Conservation (phyloP, 2,113 vertebrate species). For the Lepus europaeus region DNA sequence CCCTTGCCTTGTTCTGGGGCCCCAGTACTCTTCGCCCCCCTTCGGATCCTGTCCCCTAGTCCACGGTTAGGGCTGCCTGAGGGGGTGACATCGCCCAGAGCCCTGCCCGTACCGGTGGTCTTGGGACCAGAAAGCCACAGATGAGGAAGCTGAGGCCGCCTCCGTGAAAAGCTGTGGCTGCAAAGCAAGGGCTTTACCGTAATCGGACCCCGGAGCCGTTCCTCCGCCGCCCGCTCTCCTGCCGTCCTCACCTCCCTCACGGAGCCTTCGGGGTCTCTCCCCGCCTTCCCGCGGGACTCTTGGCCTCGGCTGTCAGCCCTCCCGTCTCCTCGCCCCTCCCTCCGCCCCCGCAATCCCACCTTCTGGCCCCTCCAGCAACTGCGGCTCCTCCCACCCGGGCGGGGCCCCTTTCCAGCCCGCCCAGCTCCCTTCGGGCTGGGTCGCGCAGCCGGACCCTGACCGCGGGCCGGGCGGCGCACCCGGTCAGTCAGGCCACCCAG, state of each 20-base stretch:
- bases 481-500: not conserved
- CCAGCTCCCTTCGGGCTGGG: not conserved
- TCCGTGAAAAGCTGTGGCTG: not conserved
- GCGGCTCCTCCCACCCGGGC: not conserved
- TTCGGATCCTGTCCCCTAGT: not conserved
- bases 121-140: not conserved
- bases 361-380: not conserved
- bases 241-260: not conserved
- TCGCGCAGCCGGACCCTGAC: not conserved
- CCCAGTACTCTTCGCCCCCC: not conserved
- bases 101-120: not conserved
- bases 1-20: not conserved
- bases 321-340: not conserved
- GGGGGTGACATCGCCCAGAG: not conserved
- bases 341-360: not conserved
- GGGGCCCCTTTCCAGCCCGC: not conserved
- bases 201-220: not conserved
- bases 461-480: not conserved
- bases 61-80: not conserved
- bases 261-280: not conserved
- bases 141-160: not conserved
- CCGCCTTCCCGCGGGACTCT: not conserved
- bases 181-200: accelerated
- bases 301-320: not conserved
- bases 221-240: not conserved